Base-by-base conservation (phyloP, 2,888 invertebrate species). In the Oscheius myriophilus region DNA sequence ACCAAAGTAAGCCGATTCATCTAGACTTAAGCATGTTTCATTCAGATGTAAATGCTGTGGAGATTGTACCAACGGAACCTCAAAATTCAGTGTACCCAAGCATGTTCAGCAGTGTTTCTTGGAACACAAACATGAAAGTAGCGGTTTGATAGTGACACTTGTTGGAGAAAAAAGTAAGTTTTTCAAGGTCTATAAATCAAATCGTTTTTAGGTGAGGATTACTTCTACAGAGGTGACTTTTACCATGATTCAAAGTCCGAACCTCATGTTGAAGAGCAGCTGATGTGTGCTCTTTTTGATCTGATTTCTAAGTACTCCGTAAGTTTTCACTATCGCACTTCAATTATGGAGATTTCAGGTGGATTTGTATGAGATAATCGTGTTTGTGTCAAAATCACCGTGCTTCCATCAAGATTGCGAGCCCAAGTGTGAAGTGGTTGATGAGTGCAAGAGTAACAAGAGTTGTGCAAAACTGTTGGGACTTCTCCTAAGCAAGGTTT, bases 371-470 rank as follows among this genome's bases (percentile, higher is more conserved):
- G 86, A 86, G 68, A 84, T 86, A 51, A 75, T 86, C 25, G 83
- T 86, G 33, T 86, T 86, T 69, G 85, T 86, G 42, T 85, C 85
- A n/a, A 86, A 86, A 69, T 82, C 81, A 33, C 86, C 86, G 3
- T 86, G 86, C 67, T 86, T 86, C 75, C 86, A 86, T 76, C 86
- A 86, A 62, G 86, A 86, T 71, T 86, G 86, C 67, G 86, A 86
- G 58, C 86, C 86, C 0, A 84, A 84, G 55, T 86, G 86, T 58
- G 86, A 86, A 70, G 86, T 86, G 7, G 84, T 86, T 9, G 86
- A 86, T 57, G 86, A 86, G 71, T 86, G 86, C 71, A 81, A 77
- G 62, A 80, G 80, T 51, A 86, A 86, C 65, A 86, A 86, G 54
- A 80, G 80, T 14, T 86, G 86, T 58, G 86, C 86, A 4, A 86